A percentile compares a stretch with the other conserved stretches of the same genome.
phyloP scores from a whole-genome alignment of 2,888 invertebrate species.

The Drosophila lacicola region DNA sequence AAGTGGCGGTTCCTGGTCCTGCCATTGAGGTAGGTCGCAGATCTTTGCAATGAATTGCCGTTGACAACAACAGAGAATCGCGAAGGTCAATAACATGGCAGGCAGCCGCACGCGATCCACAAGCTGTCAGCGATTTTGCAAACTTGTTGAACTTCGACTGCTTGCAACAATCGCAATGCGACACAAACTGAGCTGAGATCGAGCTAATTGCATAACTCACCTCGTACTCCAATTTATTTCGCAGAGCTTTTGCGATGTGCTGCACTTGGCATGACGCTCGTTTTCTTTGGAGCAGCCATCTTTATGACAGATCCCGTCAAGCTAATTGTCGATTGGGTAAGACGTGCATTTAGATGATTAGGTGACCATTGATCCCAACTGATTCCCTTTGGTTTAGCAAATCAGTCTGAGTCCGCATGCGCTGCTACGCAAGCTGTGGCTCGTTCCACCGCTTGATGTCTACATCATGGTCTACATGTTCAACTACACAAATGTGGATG shows the following conservation, averaged over 20 bases:
- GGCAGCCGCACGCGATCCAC: slow-evolving; percentile 62
- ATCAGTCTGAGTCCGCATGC: slow-evolving; percentile 86
- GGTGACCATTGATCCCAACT: neutral
- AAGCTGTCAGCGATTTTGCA: slow-evolving; percentile 61
- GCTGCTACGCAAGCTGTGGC: slow-evolving; percentile 88
- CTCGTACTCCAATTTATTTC: slow-evolving; percentile 66
- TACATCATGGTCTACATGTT: slow-evolving; percentile 90
- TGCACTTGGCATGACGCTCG: slow-evolving; percentile 77
- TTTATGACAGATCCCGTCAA: slow-evolving; percentile 79
- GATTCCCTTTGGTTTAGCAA: slow-evolving; percentile 70
- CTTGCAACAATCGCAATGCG: slow-evolving; percentile 46
- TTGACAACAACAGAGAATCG: slow-evolving; percentile 8
- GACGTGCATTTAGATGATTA: slow-evolving; percentile 30
- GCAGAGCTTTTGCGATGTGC: slow-evolving; percentile 81
- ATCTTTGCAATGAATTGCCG: slow-evolving; percentile 47
- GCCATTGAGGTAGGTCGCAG: slow-evolving; percentile 77
- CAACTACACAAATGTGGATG: slow-evolving; percentile 91
- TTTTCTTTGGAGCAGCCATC: slow-evolving; percentile 77
- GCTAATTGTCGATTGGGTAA: slow-evolving; percentile 81
- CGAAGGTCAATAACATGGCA: slow-evolving; percentile 63
- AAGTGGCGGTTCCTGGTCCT: slow-evolving; percentile 59
- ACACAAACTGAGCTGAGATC: slow-evolving; percentile 10
- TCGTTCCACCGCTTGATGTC: slow-evolving; percentile 88
- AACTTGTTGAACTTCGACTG: slow-evolving; percentile 74
- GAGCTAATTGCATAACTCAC: slow-evolving; percentile 60